Percentiles rank a stretch among this genome's conserved stretches.
Conservation (phyloP, 2,797 vertebrate species). For the Avahi laniger region DNA sequence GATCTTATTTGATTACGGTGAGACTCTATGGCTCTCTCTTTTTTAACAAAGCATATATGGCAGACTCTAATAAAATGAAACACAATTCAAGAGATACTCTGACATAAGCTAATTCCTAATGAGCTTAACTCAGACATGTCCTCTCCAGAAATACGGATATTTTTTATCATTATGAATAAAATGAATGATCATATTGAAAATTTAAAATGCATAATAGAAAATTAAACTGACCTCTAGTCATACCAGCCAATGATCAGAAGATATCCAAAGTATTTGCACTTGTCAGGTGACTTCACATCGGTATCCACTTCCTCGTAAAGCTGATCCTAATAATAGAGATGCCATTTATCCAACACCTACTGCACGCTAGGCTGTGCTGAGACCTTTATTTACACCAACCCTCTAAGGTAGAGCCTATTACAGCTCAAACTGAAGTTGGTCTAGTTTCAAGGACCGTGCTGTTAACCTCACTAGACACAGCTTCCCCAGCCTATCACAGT, state of each 20-base stretch:
- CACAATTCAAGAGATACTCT: neutral
- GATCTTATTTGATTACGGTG: neutral
- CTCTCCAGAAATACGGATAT: neutral
- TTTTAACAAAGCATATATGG: neutral
- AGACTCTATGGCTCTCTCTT: neutral
- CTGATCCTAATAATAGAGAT: neutral
- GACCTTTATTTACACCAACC: neutral
- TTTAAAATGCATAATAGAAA: neutral
- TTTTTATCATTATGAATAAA: neutral
- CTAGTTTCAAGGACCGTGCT: neutral
- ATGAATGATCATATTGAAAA: neutral
- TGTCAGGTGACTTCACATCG: neutral
- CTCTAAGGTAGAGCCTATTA: neutral
- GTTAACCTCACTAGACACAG: neutral
- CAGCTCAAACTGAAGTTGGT: neutral
- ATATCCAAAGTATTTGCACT: neutral
- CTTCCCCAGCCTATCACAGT: neutral
- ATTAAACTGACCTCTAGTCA: neutral
- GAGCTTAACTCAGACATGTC: neutral
- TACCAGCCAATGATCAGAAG: neutral
- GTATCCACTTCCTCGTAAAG: neutral
- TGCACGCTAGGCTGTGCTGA: neutral
- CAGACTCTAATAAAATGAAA: neutral
- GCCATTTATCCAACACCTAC: neutral
- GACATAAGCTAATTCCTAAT: neutral